These are phyloP conservation scores for Mactromeris polynyma DNA, from an alignment of 2,888 invertebrate species.

Conservation along the genomic window DNA sequence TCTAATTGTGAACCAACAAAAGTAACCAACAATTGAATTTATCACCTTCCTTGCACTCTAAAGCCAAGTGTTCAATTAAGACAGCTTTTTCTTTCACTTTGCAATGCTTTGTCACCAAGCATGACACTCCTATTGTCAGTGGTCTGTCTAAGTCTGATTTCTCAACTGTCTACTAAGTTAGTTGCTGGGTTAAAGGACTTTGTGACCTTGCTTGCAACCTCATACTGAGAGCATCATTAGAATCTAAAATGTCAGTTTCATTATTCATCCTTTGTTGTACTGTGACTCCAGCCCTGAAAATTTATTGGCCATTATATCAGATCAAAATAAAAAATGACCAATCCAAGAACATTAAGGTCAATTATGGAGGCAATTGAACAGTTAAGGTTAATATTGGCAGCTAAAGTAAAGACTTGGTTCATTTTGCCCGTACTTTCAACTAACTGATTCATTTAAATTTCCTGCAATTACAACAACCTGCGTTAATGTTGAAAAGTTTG, in stretches of 20 bases:
- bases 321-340: slow-evolving; percentile 36
- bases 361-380: background rate
- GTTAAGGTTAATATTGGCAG: background rate
- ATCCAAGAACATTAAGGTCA: slow-evolving; percentile 15
- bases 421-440: background rate
- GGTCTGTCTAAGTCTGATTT: slow-evolving; percentile 11
- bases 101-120: slow-evolving; percentile 8
- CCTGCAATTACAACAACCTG: background rate
- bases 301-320: slow-evolving; percentile 52
- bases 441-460: background rate
- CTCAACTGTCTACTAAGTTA: slow-evolving; percentile 4
- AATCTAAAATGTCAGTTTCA: slow-evolving; percentile 24
- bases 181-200: slow-evolving; percentile 10
- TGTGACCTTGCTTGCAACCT: slow-evolving; percentile 13
- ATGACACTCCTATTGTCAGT: slow-evolving; percentile 4
- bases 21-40: background rate
- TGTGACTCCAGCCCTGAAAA: slow-evolving; percentile 34
- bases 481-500: background rate
- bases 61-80: slow-evolving; percentile 5
- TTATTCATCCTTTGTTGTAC: slow-evolving; percentile 26
- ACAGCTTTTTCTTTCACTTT: slow-evolving; percentile 25
- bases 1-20: background rate
- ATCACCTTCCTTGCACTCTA: background rate
- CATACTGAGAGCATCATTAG: slow-evolving; percentile 21
- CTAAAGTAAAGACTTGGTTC: background rate